A percentile compares a stretch with the other conserved stretches of the same genome.
These are phyloP conservation scores for Aphodius granarius DNA, from an alignment of 2,888 invertebrate genomes.

Conservation along the genomic window DNA sequence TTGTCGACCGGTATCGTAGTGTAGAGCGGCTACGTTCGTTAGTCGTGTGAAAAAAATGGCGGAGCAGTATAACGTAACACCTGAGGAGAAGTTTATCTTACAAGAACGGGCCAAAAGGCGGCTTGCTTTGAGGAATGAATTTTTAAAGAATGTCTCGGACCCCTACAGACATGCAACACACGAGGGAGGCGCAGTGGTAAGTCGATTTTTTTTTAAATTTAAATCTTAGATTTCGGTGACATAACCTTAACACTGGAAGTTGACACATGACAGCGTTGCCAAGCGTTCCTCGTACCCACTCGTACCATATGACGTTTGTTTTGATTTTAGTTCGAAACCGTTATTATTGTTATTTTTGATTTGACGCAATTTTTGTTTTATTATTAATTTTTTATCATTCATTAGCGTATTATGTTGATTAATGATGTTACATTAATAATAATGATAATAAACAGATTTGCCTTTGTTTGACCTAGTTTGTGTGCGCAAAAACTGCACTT, in stretches of 20 bases:
- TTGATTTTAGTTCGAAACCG: background rate
- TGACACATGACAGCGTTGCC: conserved; percentile 1
- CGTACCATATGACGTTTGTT: background rate
- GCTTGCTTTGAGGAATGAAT: conserved; percentile 67
- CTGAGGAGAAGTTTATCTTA: conserved; percentile 57
- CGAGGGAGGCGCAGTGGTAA: conserved; percentile 72
- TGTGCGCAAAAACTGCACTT: background rate
- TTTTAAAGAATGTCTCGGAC: conserved; percentile 68
- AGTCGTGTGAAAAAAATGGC: conserved; percentile 45
- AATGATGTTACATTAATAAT: too few species aligned
- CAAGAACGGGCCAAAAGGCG: conserved; percentile 65
- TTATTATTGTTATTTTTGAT: background rate
- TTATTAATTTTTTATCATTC: background rate
- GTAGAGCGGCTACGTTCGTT: background rate
- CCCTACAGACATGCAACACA: conserved; percentile 69
- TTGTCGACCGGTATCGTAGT: background rate
- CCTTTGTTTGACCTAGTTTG: background rate
- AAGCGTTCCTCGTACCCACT: background rate
- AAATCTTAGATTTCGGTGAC: conserved; percentile 11
- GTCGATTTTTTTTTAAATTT: conserved; percentile 51
- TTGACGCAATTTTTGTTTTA: background rate
- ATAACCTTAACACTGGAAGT: conserved; percentile 18
- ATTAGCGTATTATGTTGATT: background rate
- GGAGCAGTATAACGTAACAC: conserved; percentile 58
- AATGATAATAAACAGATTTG: background rate